Percentiles rank a stretch among this genome's conserved stretches.
These are phyloP conservation scores for Drosophila kohkoa DNA, from an alignment of 1,140 invertebrate species.

Conservation along the genomic window DNA sequence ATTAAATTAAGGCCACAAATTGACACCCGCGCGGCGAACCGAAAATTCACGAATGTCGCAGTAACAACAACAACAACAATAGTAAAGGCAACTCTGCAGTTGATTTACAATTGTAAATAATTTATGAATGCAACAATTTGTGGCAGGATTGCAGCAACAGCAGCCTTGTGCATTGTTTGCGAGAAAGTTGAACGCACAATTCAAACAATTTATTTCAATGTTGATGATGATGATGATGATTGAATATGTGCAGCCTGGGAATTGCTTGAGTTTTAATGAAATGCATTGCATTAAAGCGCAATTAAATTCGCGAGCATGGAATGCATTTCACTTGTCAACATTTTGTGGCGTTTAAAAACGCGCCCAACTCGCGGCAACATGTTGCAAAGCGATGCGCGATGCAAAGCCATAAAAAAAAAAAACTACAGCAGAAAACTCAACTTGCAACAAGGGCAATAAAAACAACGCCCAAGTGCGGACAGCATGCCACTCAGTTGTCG, in stretches of 20 bases:
- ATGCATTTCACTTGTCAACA: constrained; percentile 69
- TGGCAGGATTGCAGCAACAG: constrained; percentile 20
- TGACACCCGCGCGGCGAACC: constrained; percentile 33
- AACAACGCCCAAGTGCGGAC: constrained; percentile 25
- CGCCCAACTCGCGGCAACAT: constrained; percentile 44
- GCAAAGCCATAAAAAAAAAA: constrained; percentile 1
- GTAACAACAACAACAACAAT: constrained; percentile 5
- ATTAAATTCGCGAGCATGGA: constrained; percentile 38
- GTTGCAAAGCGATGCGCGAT: constrained; percentile 22
- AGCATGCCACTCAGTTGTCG: constrained; percentile 1
- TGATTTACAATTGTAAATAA: constrained; percentile 14
- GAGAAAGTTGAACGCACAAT: constrained; percentile 58
- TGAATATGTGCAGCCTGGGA: constrained; percentile 15
- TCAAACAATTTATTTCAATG: constrained; percentile 30
- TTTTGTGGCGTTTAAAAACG: constrained; percentile 12
- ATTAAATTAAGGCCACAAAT: constrained; percentile 65
- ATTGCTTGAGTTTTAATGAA: constrained; percentile 54
- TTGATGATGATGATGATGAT: constrained; percentile 1
- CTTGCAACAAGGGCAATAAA: constrained; percentile 14
- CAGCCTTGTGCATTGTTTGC: constrained; percentile 48
- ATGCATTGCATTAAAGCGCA: constrained; percentile 67
- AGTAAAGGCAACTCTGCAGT: constrained; percentile 21
- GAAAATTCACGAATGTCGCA: constrained; percentile 6
- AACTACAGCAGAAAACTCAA: neutral
- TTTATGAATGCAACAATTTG: constrained; percentile 67